Conservation (phyloP, 2,888 invertebrate species). For the Proisotoma minuta region DNA sequence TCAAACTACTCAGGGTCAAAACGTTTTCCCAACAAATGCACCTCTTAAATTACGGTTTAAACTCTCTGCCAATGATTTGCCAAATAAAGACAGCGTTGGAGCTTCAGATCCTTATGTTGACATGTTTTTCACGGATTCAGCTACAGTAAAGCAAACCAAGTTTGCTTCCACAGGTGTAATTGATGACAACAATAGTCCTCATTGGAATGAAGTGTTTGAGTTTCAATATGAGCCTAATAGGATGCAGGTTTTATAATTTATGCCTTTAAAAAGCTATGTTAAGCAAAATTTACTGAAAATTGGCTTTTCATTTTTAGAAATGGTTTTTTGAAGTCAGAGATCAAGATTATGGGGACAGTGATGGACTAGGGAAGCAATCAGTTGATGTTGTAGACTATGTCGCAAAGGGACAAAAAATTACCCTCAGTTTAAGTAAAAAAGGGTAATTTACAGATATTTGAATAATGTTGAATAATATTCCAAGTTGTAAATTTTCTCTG, state of each 20-base stretch:
- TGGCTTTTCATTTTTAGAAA: constrained; percentile 21
- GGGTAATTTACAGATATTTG: constrained; percentile 19
- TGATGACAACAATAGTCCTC: constrained; percentile 30
- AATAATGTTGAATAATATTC: too few relatives aligned
- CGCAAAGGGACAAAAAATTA: constrained; percentile 24
- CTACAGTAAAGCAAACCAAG: constrained; percentile 25
- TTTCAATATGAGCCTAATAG: constrained; percentile 33
- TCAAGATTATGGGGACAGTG: constrained; percentile 31
- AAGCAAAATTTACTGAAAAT: not conserved
- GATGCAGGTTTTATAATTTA: constrained; percentile 21
- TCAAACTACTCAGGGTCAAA: not conserved
- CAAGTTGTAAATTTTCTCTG: too few relatives aligned
- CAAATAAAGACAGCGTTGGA: constrained; percentile 34
- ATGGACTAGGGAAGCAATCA: constrained; percentile 33
- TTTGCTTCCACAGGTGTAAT: constrained; percentile 20
- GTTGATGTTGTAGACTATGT: constrained; percentile 34
- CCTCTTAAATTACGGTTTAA: constrained; percentile 27
- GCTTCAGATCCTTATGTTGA: constrained; percentile 32
- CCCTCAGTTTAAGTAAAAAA: constrained; percentile 31
- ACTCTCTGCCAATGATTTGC: constrained; percentile 32
- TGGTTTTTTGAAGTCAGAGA: constrained; percentile 33
- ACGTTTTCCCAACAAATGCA: not conserved
- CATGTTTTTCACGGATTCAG: constrained; percentile 29
- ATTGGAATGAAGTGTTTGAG: constrained; percentile 32
- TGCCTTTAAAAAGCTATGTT: not conserved